Evolutionary conservation across 2,888 invertebrate genomes (phyloP), one percentile per base, ranked within the genome.

Genomic region (Tuta absoluta): DNA sequence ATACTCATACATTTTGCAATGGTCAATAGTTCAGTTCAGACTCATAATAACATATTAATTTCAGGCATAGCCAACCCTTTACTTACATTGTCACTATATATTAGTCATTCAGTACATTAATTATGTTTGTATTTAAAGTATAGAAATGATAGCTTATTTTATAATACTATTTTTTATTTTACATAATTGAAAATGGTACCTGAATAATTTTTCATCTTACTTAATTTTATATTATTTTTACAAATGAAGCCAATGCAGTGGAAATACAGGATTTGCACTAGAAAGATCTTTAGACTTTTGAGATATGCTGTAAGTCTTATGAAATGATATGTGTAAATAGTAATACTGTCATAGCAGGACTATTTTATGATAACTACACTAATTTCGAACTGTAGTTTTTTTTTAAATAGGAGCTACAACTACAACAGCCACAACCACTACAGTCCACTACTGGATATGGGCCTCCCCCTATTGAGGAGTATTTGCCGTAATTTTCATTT

Each of bases 221-320:
- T 8, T 48, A 48, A 2, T 19, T 5, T 5, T 17, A 48, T 2
- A n/a, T n/a, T 14, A 17, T 48, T 48, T 48, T 48, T 48, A 48
- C 2, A 49, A 19, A 49, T n/a, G 49, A 19, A 17, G 19, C 21
- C 8, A 19, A 10, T 21, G 17, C 45, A 45, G 17, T 45, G n/a
- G n/a, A 45, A 4, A 23, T 12, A 19, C 12, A 51, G 23, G 19
- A 23, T 51, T 21, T 51, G 12, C 10, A 19, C 21, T 11, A 12
- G 17, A 51, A 51, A 23, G 23, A 19, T 14, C 10, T 0, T 21
- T 0, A 49, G 49, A 19, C 12, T 12, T 3, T 51, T 51, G 2
- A 51, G 11, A 51, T 49, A 49, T 21, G 21, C 21, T 51, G 51
- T 51, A 51, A 51, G 51, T 51, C 11, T 23, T 12, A 33, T 33